phyloP scores from a whole-genome alignment of 2,113 vertebrate genomes.

The Strix aluco region DNA sequence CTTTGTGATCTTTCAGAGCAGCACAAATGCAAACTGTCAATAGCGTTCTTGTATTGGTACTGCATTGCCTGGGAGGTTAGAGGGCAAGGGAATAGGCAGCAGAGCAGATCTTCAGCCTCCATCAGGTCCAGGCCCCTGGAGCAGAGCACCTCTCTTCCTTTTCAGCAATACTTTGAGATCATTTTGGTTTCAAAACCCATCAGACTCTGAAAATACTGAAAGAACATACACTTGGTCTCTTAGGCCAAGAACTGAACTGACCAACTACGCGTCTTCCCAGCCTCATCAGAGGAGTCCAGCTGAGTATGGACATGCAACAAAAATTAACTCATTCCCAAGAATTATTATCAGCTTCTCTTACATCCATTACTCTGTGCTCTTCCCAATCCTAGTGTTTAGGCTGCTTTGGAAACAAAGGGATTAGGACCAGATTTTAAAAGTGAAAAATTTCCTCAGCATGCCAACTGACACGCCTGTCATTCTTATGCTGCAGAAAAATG shows the following conservation, averaged over 20 bases:
- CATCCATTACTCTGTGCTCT: background rate
- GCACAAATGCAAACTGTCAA: background rate
- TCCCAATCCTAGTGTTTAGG: background rate
- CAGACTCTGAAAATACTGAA: background rate
- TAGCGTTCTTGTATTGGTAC: accelerated
- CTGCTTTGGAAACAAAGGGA: background rate
- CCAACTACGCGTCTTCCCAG: background rate
- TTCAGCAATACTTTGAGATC: background rate
- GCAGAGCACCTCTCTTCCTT: background rate
- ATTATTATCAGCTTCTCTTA: background rate
- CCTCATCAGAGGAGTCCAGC: background rate
- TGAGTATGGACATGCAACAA: background rate
- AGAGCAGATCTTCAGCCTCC: background rate
- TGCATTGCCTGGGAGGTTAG: background rate
- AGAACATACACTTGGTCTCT: background rate
- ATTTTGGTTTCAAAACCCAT: background rate
- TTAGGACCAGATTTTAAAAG: background rate
- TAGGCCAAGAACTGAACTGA: background rate
- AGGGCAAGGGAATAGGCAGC: background rate
- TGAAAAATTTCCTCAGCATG: background rate
- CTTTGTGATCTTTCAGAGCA: background rate
- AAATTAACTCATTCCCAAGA: background rate
- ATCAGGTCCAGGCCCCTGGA: background rate
- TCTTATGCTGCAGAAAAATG: background rate
- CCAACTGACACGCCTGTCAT: background rate